These are phyloP conservation scores for Yponomeuta plumbellus DNA, from an alignment of 2,888 invertebrate genomes.

Conservation along the genomic window DNA sequence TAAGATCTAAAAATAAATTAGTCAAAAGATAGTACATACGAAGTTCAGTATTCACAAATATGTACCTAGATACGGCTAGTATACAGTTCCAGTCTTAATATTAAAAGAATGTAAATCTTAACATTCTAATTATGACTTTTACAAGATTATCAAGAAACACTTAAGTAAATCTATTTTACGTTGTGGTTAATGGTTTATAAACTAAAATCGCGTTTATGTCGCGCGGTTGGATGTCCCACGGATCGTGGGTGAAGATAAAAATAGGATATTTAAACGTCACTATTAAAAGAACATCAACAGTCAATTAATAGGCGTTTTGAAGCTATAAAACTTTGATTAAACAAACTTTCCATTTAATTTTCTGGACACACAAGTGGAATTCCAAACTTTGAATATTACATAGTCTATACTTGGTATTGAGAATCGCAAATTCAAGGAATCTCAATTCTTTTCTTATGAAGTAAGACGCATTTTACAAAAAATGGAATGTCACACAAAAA, in stretches of 20 bases:
- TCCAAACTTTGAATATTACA: constrained; percentile 15
- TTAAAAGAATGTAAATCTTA: too few species aligned
- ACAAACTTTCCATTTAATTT: constrained; percentile 19
- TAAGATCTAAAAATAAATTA: too few species aligned
- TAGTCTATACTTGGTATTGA: too few species aligned
- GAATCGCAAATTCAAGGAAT: too few species aligned
- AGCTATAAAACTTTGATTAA: constrained; percentile 19
- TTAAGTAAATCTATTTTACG: not conserved
- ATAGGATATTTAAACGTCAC: constrained; percentile 14
- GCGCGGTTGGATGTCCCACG: constrained; percentile 50
- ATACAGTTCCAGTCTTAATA: too few species aligned
- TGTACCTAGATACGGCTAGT: too few species aligned
- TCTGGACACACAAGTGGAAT: constrained; percentile 22
- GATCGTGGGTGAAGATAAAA: constrained; percentile 49
- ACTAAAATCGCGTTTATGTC: not conserved
- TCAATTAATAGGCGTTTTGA: constrained; percentile 6
- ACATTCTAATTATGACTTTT: too few species aligned
- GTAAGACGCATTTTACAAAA: constrained; percentile 24
- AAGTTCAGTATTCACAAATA: too few species aligned
- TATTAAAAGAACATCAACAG: constrained; percentile 6
- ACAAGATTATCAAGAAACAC: too few species aligned
- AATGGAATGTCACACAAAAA: not conserved
- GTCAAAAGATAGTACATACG: too few species aligned
- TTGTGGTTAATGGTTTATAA: not conserved
- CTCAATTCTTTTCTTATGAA: too few species aligned